A percentile compares a stretch with the other conserved stretches of the same genome.
These are phyloP conservation scores for Neria commutata DNA, from an alignment of 2,888 invertebrate genomes.

Conservation along the genomic window DNA sequence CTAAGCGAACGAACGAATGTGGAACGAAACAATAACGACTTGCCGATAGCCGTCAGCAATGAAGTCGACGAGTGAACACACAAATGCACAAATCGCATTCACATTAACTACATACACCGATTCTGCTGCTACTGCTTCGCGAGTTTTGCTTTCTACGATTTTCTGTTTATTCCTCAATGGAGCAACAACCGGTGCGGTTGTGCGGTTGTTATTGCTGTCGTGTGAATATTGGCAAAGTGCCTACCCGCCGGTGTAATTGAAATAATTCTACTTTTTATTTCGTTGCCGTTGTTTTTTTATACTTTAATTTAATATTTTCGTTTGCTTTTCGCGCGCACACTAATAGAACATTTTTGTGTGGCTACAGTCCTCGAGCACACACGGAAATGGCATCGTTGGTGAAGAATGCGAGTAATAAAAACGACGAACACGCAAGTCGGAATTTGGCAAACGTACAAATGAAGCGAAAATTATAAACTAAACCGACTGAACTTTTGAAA, in stretches of 20 bases:
- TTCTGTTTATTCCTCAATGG: slow-evolving; percentile 18
- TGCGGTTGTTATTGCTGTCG: background rate
- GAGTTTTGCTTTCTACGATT: background rate
- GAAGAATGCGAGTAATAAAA: no score
- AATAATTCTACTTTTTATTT: background rate
- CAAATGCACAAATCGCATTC: background rate
- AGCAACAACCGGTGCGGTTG: slow-evolving; percentile 10
- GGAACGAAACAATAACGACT: no score
- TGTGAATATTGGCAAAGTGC: background rate
- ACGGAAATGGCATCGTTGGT: no score
- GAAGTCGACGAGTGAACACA: background rate
- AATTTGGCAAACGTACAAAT: slow-evolving; percentile 43
- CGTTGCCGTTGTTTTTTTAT: slow-evolving; percentile 14
- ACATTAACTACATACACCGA: background rate
- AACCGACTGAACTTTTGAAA: slow-evolving; percentile 29
- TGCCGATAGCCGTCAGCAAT: no score
- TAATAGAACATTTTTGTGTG: slow-evolving; percentile 46
- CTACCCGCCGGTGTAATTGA: background rate
- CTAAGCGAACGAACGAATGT: no score
- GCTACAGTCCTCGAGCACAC: background rate
- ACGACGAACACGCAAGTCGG: slow-evolving; percentile 41
- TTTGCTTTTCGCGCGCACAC: slow-evolving; percentile 37
- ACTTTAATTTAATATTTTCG: slow-evolving; percentile 34
- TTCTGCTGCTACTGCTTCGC: slow-evolving; percentile 18
- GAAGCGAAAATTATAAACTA: slow-evolving; percentile 35